phyloP scores from a whole-genome alignment of 37 sponge, comb jelly and placozoan species.

The Chondrilla cf. caribensis region DNA sequence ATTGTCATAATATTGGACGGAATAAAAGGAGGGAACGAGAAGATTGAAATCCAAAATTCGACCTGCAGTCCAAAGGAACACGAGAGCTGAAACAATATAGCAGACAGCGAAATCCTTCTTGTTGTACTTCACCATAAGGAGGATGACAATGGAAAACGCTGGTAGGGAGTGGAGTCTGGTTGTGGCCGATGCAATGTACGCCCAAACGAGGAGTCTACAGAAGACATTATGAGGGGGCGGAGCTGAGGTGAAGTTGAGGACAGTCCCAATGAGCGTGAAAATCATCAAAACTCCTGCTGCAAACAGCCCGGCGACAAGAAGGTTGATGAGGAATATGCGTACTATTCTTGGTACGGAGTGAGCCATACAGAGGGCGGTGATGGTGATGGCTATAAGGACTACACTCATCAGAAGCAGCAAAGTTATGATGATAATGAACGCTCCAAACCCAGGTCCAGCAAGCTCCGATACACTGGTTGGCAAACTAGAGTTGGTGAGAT shows the following conservation, averaged over 20 bases:
- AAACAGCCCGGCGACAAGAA: neutral
- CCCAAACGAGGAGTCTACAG: neutral
- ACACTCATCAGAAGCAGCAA: neutral
- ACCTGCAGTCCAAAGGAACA: neutral
- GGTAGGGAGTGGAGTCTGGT: neutral
- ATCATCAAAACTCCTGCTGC: neutral
- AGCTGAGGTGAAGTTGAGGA: neutral
- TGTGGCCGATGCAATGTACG: neutral
- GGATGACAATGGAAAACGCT: neutral
- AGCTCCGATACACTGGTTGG: too few relatives aligned
- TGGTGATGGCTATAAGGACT: neutral
- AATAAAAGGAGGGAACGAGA: neutral
- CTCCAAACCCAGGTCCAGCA: neutral
- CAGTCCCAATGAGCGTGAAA: neutral
- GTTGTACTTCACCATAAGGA: neutral
- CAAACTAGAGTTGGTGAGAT: too few relatives aligned
- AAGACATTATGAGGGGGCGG: neutral
- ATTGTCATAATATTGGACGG: neutral
- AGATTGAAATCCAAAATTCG: neutral
- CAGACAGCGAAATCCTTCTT: neutral
- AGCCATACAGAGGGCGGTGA: neutral
- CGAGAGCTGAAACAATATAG: neutral
- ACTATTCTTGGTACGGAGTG: neutral
- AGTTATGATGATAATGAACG: neutral
- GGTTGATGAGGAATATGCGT: conserved; percentile 3